Evolutionary conservation across 2,113 vertebrate species (phyloP).

Genomic region (Boulengeromyrus knoepffleri): DNA sequence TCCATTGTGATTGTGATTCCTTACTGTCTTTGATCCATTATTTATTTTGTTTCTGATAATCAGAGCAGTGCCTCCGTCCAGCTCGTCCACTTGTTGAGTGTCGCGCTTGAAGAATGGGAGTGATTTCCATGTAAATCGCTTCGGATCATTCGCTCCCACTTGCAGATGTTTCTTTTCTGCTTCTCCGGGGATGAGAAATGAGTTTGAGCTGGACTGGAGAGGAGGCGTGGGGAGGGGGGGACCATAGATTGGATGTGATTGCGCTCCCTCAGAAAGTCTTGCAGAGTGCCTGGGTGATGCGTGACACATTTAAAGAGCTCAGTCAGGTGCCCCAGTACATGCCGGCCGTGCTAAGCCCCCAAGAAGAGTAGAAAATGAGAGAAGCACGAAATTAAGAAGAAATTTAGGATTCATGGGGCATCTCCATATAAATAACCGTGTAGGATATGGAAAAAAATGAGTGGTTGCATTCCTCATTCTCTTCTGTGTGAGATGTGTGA

Average conservation of each 20-base stretch:
- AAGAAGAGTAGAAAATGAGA: background rate
- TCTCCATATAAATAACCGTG: constrained; percentile 56
- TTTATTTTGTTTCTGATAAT: constrained; percentile 7
- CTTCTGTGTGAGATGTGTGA: background rate
- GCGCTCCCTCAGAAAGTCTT: constrained; percentile 54
- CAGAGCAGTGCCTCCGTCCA: background rate
- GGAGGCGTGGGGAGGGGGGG: constrained; percentile 18
- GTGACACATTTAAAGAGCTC: constrained; percentile 57
- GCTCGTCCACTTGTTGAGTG: constrained; percentile 24
- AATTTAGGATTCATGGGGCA: constrained; percentile 32
- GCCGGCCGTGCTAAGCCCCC: constrained; percentile 27
- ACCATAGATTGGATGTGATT: constrained; percentile 44
- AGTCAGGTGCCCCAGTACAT: constrained; percentile 41
- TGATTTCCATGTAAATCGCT: constrained; percentile 70
- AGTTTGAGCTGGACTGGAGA: constrained; percentile 52
- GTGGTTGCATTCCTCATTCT: constrained; percentile 13
- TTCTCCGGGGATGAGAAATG: constrained; percentile 54
- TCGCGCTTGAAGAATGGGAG: constrained; percentile 48
- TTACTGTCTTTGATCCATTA: constrained; percentile 1
- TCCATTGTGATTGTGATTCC: background rate
- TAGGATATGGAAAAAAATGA: constrained; percentile 39
- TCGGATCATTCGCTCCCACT: constrained; percentile 41
- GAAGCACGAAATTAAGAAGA: constrained; percentile 27
- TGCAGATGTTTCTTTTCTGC: background rate
- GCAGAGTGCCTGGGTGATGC: constrained; percentile 45